Evolutionary conservation across 2,113 vertebrate species (phyloP), one percentile per base, ranked within the genome.

Genomic region (Calonectris borealis): DNA sequence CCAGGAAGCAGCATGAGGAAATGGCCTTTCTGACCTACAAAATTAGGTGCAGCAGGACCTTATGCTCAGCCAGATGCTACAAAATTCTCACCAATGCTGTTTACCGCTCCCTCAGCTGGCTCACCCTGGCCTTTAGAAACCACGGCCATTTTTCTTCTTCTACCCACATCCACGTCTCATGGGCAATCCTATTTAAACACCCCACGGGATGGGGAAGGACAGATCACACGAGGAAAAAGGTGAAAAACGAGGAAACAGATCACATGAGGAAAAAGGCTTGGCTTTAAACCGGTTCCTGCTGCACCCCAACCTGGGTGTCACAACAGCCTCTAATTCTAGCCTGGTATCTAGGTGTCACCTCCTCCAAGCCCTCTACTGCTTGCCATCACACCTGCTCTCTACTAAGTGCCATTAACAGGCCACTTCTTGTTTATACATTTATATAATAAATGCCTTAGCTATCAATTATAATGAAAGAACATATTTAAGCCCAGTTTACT

Each of bases 251-350:
- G 36, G 36, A 38, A 38, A 22, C 19, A 72, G 34, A 57, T 52
- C 20, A 79, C 3, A 1, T 3, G 2, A 5, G 16, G 9, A 38
- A 83, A 68, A 27, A 72, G 13, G 72, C 16, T 2, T 2, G 4
- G 68, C 80, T 75, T 75, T 75, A 91, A 91, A 72, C 25, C 2
- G 2, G 90, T 73, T 91, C 24, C 62, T 90, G 49, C 49, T 93
- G 36, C 62, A 48, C 31, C 34, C 31, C 34, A 83, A 94, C 44
- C 27, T 22, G 51, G 14, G 27, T 61, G 66, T 88, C 78, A 90
- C 66, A 76, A 79, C 27, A 61, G 25, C 17, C 17, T 72, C 42
- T 90, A 90, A 85, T 88, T 79, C 75, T 51, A 85, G 61, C 42
- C 27, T 27, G 11, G n/a, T 55, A 76, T 42, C 52, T 38, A 71